These are phyloP conservation scores for Stegostoma tigrinum DNA, from an alignment of 2,113 vertebrate genomes.

Conservation along the genomic window DNA sequence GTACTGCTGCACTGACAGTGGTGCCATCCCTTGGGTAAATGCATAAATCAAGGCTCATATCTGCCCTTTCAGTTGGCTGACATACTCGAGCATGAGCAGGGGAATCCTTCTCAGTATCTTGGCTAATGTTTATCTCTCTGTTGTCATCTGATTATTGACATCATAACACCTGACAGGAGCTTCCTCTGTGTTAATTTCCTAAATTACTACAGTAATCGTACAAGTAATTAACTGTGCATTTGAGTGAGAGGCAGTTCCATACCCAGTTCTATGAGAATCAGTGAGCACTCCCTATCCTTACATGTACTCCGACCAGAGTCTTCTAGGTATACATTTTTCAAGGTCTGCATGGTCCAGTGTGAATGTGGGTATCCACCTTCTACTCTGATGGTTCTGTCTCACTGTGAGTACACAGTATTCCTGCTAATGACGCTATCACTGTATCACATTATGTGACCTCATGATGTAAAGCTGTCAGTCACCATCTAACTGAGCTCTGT, in stretches of 20 bases:
- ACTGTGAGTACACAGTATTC: no score
- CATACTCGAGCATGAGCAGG: background rate
- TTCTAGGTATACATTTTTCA: no score
- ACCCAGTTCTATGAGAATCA: background rate
- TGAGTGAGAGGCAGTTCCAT: background rate
- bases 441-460: no score
- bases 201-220: background rate
- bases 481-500: no score
- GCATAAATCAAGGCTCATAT: background rate
- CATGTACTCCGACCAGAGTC: no score
- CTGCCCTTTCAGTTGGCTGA: background rate
- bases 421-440: no score
- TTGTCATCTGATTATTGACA: background rate
- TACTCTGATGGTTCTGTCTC: no score
- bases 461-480: no score
- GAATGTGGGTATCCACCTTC: no score
- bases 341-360: no score
- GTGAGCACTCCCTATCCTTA: no score
- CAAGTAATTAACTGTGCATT: background rate
- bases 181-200: background rate
- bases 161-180: background rate
- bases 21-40: background rate
- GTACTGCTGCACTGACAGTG: background rate
- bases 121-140: background rate
- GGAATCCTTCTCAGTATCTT: background rate